phyloP scores from a whole-genome alignment of 2,113 vertebrate species.

The Arizona elegans region DNA sequence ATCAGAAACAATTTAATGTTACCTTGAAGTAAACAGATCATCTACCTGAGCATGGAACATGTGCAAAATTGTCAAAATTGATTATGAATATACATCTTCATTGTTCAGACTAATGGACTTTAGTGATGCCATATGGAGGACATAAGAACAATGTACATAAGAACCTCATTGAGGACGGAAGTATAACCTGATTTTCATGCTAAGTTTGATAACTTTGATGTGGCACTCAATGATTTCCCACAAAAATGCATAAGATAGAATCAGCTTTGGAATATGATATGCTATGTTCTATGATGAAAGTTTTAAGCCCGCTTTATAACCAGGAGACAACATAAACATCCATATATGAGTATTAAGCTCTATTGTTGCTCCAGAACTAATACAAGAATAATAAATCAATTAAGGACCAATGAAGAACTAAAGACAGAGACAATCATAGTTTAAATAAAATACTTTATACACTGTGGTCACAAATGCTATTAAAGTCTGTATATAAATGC shows the following conservation, averaged over 20 bases:
- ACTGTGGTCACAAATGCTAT: background rate
- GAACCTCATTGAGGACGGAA: slow-evolving; percentile 28
- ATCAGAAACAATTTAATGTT: background rate
- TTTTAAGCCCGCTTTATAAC: slow-evolving; percentile 31
- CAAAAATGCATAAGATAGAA: slow-evolving; percentile 54
- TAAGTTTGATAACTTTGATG: slow-evolving; percentile 47
- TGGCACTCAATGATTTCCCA: slow-evolving; percentile 39
- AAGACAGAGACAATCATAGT: background rate
- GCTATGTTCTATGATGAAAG: slow-evolving; percentile 34
- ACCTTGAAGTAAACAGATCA: slow-evolving; percentile 19
- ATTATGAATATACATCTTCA: slow-evolving; percentile 14
- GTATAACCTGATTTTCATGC: slow-evolving; percentile 53
- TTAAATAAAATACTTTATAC: slow-evolving; percentile 2
- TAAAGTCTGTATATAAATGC: background rate
- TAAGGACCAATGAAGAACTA: background rate
- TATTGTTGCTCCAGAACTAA: background rate
- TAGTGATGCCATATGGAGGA: background rate
- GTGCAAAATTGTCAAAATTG: slow-evolving; percentile 7
- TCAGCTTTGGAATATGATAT: slow-evolving; percentile 36
- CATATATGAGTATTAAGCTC: background rate
- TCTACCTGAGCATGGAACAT: background rate
- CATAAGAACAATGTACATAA: slow-evolving; percentile 38
- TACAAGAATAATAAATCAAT: slow-evolving; percentile 13
- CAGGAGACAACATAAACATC: slow-evolving; percentile 12
- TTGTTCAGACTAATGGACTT: slow-evolving; percentile 39